Conservation (phyloP, 2,797 vertebrate genomes). For the Amniataba percoides region DNA sequence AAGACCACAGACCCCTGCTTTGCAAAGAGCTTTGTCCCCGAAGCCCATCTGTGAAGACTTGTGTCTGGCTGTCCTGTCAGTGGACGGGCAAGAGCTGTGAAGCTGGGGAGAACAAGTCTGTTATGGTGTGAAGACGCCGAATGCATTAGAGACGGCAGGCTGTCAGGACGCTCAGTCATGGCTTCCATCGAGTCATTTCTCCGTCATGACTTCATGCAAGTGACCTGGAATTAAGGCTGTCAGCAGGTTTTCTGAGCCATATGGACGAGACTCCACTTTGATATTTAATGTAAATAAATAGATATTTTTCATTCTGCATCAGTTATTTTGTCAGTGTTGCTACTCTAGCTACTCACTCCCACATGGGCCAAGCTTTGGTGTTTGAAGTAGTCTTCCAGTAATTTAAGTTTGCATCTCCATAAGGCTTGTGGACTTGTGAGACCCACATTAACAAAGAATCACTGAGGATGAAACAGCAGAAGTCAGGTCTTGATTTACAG, state of each 20-base stretch:
- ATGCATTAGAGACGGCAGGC: slow-evolving; percentile 60
- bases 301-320: background rate
- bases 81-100: slow-evolving; percentile 59
- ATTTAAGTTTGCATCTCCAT: background rate
- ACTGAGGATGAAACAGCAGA: background rate
- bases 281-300: background rate
- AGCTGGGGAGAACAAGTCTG: slow-evolving; percentile 72
- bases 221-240: slow-evolving; percentile 12
- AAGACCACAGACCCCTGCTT: slow-evolving; percentile 25
- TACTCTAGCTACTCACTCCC: background rate
- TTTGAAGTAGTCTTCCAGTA: background rate
- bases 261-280: background rate
- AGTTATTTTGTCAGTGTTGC: background rate
- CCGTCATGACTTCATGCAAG: slow-evolving; percentile 1
- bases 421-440: background rate
- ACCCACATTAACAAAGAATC: background rate
- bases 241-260: background rate
- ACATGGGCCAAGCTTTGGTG: background rate
- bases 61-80: slow-evolving; percentile 36
- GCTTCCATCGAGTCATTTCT: slow-evolving; percentile 20
- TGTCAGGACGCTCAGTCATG: slow-evolving; percentile 40
- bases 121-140: slow-evolving; percentile 68
- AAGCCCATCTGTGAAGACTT: slow-evolving; percentile 56
- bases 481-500: background rate
- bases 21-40: slow-evolving; percentile 15